A percentile compares a stretch with the other conserved stretches of the same genome.
Conservation (phyloP, 2,797 vertebrate genomes). For the Chelon labrosus region DNA sequence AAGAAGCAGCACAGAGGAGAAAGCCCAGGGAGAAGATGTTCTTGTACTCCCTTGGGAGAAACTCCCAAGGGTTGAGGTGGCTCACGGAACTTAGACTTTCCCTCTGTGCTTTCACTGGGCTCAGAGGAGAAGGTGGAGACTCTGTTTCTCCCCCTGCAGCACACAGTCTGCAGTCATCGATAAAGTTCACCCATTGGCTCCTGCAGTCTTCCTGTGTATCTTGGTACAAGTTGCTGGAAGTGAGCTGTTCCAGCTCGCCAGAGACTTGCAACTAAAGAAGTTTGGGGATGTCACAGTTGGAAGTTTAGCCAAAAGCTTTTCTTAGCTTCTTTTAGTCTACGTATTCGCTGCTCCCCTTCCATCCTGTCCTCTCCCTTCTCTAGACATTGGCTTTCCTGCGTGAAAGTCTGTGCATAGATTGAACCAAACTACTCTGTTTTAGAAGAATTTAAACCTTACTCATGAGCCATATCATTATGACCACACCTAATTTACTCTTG, state of each 20-base stretch:
- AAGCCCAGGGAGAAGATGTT: slow-evolving; percentile 22
- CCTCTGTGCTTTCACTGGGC: slow-evolving; percentile 26
- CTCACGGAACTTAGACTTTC: slow-evolving; percentile 35
- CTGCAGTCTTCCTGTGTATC: slow-evolving; percentile 18
- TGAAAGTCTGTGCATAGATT: slow-evolving; percentile 12
- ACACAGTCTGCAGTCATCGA: slow-evolving; percentile 18
- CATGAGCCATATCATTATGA: too few species aligned
- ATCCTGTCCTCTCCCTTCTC: slow-evolving; percentile 3
- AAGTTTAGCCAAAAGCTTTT: slow-evolving; percentile 59
- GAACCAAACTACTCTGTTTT: slow-evolving; percentile 10
- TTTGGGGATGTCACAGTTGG: slow-evolving; percentile 53
- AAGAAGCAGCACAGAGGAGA: slow-evolving; percentile 25
- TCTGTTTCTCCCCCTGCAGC: slow-evolving; percentile 19
- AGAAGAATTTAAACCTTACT: slow-evolving; percentile 6
- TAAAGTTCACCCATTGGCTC: slow-evolving; percentile 26
- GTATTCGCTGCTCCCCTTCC: slow-evolving; percentile 3
- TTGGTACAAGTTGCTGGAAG: slow-evolving; percentile 33
- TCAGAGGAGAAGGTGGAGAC: slow-evolving; percentile 24
- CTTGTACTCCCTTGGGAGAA: slow-evolving; percentile 33
- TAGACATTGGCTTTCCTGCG: slow-evolving; percentile 1
- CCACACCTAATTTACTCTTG: neutral
- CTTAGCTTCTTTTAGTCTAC: slow-evolving; percentile 37
- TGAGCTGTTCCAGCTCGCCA: slow-evolving; percentile 40
- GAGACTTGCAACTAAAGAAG: slow-evolving; percentile 42
- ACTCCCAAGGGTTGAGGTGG: slow-evolving; percentile 24